phyloP scores from a whole-genome alignment of 2,113 vertebrate genomes.

The Lepus europaeus region DNA sequence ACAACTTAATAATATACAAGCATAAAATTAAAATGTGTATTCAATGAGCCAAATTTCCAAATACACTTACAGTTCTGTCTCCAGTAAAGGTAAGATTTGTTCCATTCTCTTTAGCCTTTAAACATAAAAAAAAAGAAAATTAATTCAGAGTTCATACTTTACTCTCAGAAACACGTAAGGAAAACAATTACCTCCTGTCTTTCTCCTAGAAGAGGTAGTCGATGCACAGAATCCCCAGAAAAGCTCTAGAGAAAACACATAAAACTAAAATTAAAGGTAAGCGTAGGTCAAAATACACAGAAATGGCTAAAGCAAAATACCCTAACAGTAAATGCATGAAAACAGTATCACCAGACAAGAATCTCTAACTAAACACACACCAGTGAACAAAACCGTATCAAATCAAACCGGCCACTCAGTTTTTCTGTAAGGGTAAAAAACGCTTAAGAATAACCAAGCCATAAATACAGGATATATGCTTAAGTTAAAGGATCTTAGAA shows the following conservation, averaged over 20 bases:
- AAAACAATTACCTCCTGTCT: conserved; percentile 87
- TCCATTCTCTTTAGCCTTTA: conserved; percentile 86
- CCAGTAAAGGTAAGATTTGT: conserved; percentile 82
- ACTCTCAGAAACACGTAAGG: conserved; percentile 47
- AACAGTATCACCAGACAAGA: not conserved
- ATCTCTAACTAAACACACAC: conserved; percentile 32
- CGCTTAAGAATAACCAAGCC: conserved; percentile 1
- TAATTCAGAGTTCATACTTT: conserved; percentile 52
- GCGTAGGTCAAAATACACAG: conserved; percentile 18
- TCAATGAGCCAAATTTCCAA: conserved; percentile 2
- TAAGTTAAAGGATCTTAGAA: not conserved
- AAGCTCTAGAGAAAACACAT: conserved; percentile 85
- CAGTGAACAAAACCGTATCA: conserved; percentile 25
- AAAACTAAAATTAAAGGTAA: conserved; percentile 66
- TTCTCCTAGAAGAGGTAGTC: conserved; percentile 89
- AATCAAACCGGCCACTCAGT: not conserved
- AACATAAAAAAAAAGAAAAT: conserved; percentile 62
- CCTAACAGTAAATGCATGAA: conserved; percentile 11
- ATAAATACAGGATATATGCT: not conserved
- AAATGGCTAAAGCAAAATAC: conserved; percentile 45
- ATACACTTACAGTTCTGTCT: conserved; percentile 87
- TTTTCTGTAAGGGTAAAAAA: conserved; percentile 17
- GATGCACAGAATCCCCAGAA: conserved; percentile 91
- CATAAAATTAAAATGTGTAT: conserved; percentile 50
- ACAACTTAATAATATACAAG: conserved; percentile 43